A percentile compares a stretch with the other conserved stretches of the same genome.
These are phyloP conservation scores for Oceanites oceanicus DNA, from an alignment of 2,113 vertebrate genomes.

Conservation along the genomic window DNA sequence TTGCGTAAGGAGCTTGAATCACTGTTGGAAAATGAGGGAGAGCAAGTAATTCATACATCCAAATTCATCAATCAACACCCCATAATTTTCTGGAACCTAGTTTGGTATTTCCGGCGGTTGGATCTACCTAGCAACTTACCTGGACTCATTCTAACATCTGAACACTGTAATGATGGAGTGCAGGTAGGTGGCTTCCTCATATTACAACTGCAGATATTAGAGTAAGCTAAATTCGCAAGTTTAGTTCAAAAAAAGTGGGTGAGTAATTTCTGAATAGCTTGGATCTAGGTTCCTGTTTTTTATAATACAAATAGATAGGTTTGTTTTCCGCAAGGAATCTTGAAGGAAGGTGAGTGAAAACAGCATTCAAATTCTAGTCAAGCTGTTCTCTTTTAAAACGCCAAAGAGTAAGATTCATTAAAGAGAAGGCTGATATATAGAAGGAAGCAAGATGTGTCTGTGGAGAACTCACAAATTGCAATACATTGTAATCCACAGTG, in stretches of 20 bases:
- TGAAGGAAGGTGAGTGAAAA: not conserved
- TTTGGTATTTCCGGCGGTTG: constrained; percentile 95
- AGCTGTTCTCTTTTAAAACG: not conserved
- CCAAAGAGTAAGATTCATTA: not conserved
- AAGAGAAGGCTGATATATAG: not conserved
- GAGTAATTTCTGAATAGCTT: not conserved
- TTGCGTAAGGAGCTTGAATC: constrained; percentile 96
- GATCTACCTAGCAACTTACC: constrained; percentile 93
- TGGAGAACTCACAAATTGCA: not conserved
- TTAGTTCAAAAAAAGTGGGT: not conserved
- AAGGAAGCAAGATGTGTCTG: not conserved
- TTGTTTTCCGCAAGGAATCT: not conserved
- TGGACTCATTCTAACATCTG: constrained; percentile 92
- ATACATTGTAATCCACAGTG: not conserved
- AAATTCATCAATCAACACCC: constrained; percentile 98
- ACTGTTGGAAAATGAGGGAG: constrained; percentile 94
- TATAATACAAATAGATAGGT: not conserved
- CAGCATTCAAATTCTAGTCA: not conserved
- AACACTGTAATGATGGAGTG: constrained; percentile 93
- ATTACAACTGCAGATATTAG: not conserved
- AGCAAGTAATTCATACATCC: constrained; percentile 94
- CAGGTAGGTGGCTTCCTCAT: constrained; percentile 74
- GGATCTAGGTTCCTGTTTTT: not conserved
- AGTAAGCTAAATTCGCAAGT: not conserved
- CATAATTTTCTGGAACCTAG: constrained; percentile 98